phyloP scores from a whole-genome alignment of 2,888 invertebrate species.

The Griposia aprilina region DNA sequence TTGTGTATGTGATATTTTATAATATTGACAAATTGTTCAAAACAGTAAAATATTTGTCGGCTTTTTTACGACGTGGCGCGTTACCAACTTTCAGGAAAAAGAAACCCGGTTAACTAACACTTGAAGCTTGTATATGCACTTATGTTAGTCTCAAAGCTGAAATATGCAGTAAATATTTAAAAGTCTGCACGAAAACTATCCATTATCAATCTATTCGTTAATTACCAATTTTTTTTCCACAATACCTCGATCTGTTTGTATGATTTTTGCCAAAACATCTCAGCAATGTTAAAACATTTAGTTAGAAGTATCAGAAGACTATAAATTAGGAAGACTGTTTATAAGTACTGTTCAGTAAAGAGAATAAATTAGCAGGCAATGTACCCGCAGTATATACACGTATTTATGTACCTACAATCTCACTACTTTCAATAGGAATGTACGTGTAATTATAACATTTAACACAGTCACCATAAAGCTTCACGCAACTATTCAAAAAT shows the following conservation, averaged over 20 bases:
- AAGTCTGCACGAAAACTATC: conserved; percentile 2
- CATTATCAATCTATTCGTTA: conserved; percentile 1
- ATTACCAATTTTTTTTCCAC: neutral
- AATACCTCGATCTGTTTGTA: neutral
- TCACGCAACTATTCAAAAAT: neutral
- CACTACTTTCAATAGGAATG: neutral
- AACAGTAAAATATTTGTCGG: neutral
- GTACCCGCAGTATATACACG: neutral
- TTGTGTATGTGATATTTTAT: no score
- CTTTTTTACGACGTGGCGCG: neutral
- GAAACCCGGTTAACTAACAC: neutral
- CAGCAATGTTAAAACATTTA: conserved; percentile 29
- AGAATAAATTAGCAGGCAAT: conserved; percentile 30
- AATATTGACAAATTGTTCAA: neutral
- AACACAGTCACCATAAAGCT: neutral
- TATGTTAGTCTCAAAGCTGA: neutral
- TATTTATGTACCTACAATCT: neutral
- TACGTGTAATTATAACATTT: neutral
- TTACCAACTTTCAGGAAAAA: neutral
- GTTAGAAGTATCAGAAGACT: conserved; percentile 25
- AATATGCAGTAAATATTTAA: neutral
- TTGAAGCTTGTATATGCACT: neutral
- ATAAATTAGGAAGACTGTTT: conserved; percentile 53
- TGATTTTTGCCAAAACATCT: conserved; percentile 25
- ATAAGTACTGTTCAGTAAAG: conserved; percentile 8